phyloP scores from a whole-genome alignment of 1,140 invertebrate species.

The Euschistus heros region DNA sequence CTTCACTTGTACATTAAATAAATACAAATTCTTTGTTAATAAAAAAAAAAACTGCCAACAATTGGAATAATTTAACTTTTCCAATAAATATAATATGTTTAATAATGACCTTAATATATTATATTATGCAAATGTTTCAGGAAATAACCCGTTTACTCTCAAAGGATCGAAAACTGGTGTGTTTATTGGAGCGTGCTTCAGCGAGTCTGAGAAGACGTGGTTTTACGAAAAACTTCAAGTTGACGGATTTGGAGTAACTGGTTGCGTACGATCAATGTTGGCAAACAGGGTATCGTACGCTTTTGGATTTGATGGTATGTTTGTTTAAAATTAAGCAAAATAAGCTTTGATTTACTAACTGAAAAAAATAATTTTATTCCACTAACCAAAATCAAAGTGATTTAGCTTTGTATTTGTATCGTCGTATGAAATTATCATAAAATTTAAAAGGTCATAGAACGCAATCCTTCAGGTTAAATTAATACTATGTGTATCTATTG shows the following conservation, averaged over 20 bases:
- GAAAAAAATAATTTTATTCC: background rate
- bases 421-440: too few species aligned
- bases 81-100: background rate
- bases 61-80: background rate
- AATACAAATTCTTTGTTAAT: background rate
- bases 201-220: slow-evolving; percentile 59
- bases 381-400: background rate
- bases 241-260: slow-evolving; percentile 54
- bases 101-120: slow-evolving; percentile 13
- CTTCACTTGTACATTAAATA: too few species aligned
- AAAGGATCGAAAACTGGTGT: slow-evolving; percentile 66
- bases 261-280: slow-evolving; percentile 82
- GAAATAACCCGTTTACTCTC: slow-evolving; percentile 46
- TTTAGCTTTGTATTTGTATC: too few species aligned
- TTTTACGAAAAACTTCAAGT: slow-evolving; percentile 52
- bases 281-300: slow-evolving; percentile 78
- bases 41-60: background rate
- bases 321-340: background rate
- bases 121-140: slow-evolving; percentile 36
- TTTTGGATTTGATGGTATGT: slow-evolving; percentile 47
- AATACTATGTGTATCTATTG: too few species aligned
- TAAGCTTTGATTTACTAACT: background rate
- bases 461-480: too few species aligned
- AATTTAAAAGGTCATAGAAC: too few species aligned
- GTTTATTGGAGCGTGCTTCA: slow-evolving; percentile 67